Percentiles rank a stretch among this genome's conserved stretches.
Conservation (phyloP, 2,797 vertebrate species). For the Microctenopoma stevenorrisi region DNA sequence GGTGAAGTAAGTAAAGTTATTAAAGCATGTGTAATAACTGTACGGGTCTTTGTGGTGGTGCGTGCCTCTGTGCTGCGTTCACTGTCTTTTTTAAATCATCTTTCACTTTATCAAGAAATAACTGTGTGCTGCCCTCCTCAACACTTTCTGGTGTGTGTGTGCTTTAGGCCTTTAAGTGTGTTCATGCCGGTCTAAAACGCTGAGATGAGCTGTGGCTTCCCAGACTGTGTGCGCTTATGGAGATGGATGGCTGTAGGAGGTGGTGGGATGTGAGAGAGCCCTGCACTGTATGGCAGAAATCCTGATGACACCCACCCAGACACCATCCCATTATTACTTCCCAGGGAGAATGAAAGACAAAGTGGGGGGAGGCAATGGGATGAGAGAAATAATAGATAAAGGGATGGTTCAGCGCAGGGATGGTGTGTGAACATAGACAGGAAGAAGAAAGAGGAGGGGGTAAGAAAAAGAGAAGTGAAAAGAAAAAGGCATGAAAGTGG, state of each 20-base stretch:
- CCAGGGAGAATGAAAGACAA: constrained; percentile 64
- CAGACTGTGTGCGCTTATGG: constrained; percentile 61
- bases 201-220: constrained; percentile 55
- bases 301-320: constrained; percentile 74
- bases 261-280: constrained; percentile 75
- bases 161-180: constrained; percentile 11
- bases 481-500: background rate
- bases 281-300: constrained; percentile 62
- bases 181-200: constrained; percentile 34
- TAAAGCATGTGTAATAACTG: constrained; percentile 15
- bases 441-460: background rate
- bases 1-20: constrained; percentile 32
- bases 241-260: constrained; percentile 79
- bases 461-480: constrained; percentile 1
- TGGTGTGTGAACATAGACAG: constrained; percentile 6
- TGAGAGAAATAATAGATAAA: constrained; percentile 45
- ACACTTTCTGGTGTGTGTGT: background rate
- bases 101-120: background rate
- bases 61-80: constrained; percentile 8
- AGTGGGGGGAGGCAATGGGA: constrained; percentile 5
- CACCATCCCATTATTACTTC: constrained; percentile 88
- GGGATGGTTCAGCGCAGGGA: constrained; percentile 34
- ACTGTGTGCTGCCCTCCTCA: background rate
- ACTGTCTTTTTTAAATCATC: constrained; percentile 7
- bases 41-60: background rate